Percentiles rank a stretch among this genome's conserved stretches.
Conservation (phyloP, 2,797 vertebrate species). For the Lepilemur ruficaudatus region DNA sequence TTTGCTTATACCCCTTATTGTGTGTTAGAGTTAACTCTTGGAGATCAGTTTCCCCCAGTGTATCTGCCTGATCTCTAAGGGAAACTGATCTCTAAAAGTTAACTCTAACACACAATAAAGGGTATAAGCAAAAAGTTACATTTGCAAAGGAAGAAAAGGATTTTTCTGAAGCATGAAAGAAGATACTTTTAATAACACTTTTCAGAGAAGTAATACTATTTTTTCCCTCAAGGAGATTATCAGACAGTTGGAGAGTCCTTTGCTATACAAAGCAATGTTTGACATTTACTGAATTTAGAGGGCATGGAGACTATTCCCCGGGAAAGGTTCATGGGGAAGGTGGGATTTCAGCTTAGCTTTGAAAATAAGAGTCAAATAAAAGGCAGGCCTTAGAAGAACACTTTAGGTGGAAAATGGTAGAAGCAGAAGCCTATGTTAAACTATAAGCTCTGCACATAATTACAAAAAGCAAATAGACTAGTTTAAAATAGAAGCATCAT, state of each 20-base stretch:
- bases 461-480: neutral
- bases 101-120: neutral
- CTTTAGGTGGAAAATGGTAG: neutral
- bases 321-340: neutral
- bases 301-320: neutral
- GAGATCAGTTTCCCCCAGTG: no score
- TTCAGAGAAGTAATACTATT: neutral
- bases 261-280: neutral
- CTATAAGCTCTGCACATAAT: neutral
- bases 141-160: neutral
- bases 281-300: constrained; percentile 19
- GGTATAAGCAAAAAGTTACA: neutral
- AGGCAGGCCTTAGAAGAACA: constrained; percentile 6
- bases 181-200: neutral
- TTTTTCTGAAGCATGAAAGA: neutral
- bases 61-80: no score
- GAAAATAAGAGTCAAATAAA: constrained; percentile 18
- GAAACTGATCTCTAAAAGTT: neutral
- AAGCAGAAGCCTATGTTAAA: neutral
- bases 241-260: neutral
- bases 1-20: neutral
- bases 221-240: neutral
- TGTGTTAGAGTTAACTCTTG: neutral
- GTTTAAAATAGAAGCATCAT: neutral
- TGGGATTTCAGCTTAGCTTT: neutral